Percentiles rank a stretch among this genome's conserved stretches.
phyloP scores from a whole-genome alignment of 2,797 vertebrate genomes.

The Alosa sapidissima region DNA sequence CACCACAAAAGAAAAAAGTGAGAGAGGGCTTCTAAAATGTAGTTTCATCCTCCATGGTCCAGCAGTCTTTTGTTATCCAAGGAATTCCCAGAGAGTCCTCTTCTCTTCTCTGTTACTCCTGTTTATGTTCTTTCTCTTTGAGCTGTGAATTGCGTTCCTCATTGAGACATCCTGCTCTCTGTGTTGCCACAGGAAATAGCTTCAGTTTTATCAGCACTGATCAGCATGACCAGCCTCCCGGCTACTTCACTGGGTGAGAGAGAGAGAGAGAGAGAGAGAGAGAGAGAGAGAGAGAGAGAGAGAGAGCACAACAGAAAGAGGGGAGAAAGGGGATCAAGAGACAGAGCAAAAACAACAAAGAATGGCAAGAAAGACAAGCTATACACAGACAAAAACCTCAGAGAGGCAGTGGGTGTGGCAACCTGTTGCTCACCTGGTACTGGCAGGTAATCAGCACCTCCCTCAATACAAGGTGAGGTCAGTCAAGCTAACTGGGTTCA shows the following conservation, averaged over 20 bases:
- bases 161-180: not conserved
- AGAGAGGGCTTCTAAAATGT: conserved; percentile 24
- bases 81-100: not conserved
- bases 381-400: not conserved
- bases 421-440: conserved; percentile 48
- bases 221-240: conserved; percentile 5
- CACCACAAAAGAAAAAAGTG: conserved; percentile 8
- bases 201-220: not conserved
- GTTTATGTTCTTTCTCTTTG: conserved; percentile 35
- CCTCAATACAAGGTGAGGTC: conserved; percentile 20
- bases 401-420: conserved; percentile 1
- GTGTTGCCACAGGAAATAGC: not conserved
- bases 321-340: not conserved
- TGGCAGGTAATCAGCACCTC: not conserved
- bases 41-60: not conserved
- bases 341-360: not conserved
- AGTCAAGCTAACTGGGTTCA: not conserved
- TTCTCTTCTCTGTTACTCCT: not conserved
- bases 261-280: conserved; percentile 37
- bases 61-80: not conserved
- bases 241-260: conserved; percentile 26
- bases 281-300: conserved; percentile 36
- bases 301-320: not conserved
- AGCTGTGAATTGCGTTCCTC: conserved; percentile 26
- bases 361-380: not conserved